phyloP scores from a whole-genome alignment of 2,113 vertebrate species.

The Fulmarus glacialis region DNA sequence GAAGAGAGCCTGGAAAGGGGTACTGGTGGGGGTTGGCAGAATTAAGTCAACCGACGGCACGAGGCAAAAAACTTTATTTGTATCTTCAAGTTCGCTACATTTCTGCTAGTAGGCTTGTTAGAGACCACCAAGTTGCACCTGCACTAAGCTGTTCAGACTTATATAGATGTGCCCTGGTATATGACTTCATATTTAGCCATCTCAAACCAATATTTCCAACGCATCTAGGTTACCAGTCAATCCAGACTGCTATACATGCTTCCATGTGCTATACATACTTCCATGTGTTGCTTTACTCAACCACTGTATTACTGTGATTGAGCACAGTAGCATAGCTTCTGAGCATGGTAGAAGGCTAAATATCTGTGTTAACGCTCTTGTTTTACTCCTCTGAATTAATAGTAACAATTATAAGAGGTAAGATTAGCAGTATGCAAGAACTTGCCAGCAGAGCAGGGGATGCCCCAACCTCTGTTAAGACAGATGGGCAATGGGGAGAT shows the following conservation, averaged over 20 bases:
- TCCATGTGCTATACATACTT: rapidly evolving
- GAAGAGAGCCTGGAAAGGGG: background rate
- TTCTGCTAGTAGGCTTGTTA: background rate
- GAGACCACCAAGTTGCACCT: background rate
- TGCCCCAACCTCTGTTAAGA: background rate
- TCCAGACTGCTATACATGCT: background rate
- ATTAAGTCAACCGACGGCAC: background rate
- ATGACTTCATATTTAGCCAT: background rate
- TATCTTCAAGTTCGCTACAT: background rate
- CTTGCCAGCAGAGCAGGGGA: background rate
- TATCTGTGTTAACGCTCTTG: background rate
- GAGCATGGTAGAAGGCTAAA: background rate
- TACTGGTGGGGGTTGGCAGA: background rate
- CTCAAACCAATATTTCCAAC: background rate
- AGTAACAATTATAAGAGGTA: background rate
- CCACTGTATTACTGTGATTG: rapidly evolving
- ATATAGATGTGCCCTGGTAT: background rate
- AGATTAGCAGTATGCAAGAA: background rate
- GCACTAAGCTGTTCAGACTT: background rate
- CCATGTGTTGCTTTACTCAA: background rate
- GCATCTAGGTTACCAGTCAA: background rate
- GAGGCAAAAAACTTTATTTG: background rate
- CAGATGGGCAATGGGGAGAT: background rate
- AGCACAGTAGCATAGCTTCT: background rate
- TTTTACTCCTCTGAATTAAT: background rate